Evolutionary conservation across 2,113 vertebrate species (phyloP).

Genomic region (Acanthisitta chloris): DNA sequence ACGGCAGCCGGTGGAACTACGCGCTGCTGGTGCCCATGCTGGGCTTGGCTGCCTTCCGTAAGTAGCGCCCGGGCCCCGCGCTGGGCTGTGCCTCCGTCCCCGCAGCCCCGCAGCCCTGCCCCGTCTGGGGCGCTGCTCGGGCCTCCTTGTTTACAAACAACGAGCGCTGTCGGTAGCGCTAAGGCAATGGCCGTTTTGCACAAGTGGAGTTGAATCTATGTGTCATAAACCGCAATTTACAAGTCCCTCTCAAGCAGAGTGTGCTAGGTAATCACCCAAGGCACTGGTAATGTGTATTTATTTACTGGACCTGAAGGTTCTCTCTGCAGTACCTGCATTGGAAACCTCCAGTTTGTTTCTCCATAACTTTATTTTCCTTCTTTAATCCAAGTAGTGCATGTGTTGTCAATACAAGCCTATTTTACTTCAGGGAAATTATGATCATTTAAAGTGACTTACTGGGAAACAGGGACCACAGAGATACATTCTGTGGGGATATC

Average conservation of each 20-base stretch:
- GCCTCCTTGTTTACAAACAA: rapidly evolving
- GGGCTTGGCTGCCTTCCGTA: conserved; percentile 94
- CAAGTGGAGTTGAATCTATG: rapidly evolving
- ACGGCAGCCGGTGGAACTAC: conserved; percentile 93
- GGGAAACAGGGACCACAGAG: background rate
- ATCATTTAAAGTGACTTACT: background rate
- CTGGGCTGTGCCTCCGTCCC: rapidly evolving
- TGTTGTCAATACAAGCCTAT: background rate
- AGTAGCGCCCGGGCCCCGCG: conserved; percentile 54
- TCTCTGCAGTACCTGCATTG: background rate
- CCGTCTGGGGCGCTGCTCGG: rapidly evolving
- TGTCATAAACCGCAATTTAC: background rate
- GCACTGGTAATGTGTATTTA: background rate
- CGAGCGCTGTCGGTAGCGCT: rapidly evolving
- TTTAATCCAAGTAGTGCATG: background rate
- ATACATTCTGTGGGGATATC: background rate
- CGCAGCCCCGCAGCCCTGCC: rapidly evolving
- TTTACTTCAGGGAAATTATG: background rate
- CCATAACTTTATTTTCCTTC: background rate
- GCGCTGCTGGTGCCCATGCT: conserved; percentile 93
- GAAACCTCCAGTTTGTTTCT: background rate
- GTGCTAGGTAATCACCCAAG: background rate
- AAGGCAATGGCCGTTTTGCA: rapidly evolving
- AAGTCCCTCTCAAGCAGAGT: background rate
- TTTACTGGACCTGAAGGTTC: background rate